Conservation (phyloP, 2,113 vertebrate species). For the Catagonus wagneri region DNA sequence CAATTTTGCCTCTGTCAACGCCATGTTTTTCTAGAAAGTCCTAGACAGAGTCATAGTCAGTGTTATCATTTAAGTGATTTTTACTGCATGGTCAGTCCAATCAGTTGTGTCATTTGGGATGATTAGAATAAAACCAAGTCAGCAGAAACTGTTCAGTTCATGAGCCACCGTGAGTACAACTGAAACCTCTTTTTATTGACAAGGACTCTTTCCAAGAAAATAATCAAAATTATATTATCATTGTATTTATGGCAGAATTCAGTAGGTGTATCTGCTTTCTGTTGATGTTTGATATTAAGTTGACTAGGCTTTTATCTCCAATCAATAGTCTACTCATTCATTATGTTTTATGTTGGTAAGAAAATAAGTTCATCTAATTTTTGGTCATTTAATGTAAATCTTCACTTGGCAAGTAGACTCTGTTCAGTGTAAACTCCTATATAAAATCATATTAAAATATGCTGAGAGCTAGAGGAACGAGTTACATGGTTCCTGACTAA, state of each 20-base stretch:
- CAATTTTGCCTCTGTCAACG: neutral
- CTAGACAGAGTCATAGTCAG: neutral
- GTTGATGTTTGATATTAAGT: slow-evolving; percentile 15
- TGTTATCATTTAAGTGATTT: neutral
- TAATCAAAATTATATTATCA: neutral
- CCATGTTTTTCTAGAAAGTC: neutral
- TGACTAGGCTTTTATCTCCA: neutral
- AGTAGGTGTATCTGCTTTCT: neutral
- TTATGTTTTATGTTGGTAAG: slow-evolving; percentile 27
- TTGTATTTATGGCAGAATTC: neutral
- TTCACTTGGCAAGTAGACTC: neutral
- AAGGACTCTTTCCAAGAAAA: slow-evolving; percentile 22
- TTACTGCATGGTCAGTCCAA: neutral
- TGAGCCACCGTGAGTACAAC: neutral
- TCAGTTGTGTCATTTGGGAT: slow-evolving; percentile 2
- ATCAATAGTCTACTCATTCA: neutral
- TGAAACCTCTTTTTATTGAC: neutral
- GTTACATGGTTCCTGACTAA: neutral
- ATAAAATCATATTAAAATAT: neutral
- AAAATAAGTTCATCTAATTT: slow-evolving; percentile 51
- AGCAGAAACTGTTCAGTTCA: neutral
- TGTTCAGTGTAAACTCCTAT: neutral
- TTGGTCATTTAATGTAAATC: neutral
- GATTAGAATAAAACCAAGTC: neutral
- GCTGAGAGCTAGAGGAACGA: neutral